These are phyloP conservation scores for Amblyornis subalaris DNA, from an alignment of 2,113 vertebrate genomes.

Conservation along the genomic window DNA sequence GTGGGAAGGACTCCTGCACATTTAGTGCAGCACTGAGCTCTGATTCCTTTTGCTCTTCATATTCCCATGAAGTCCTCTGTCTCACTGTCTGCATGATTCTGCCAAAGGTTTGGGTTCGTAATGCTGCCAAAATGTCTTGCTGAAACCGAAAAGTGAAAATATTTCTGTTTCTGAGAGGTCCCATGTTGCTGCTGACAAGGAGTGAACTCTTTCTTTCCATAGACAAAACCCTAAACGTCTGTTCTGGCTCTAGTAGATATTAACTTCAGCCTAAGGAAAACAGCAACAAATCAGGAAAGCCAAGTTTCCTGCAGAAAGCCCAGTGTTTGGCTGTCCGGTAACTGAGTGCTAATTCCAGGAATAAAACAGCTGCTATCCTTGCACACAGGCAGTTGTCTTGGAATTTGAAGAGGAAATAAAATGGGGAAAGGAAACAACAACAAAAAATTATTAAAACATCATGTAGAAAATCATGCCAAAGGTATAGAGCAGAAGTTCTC, in stretches of 20 bases:
- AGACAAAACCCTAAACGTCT: neutral
- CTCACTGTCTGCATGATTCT: neutral
- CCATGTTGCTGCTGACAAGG: neutral
- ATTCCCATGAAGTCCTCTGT: neutral
- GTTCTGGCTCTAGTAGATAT: neutral
- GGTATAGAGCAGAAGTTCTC: neutral
- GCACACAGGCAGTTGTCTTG: neutral
- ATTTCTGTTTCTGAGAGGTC: constrained; percentile 15
- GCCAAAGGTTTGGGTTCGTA: neutral
- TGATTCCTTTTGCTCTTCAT: neutral
- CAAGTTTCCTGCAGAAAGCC: constrained; percentile 29
- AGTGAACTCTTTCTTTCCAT: neutral
- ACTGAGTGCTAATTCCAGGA: constrained; percentile 25
- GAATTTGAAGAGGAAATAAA: constrained; percentile 52
- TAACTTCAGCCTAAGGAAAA: constrained; percentile 24
- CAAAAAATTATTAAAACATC: neutral
- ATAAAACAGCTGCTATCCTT: constrained; percentile 34
- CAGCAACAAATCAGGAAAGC: constrained; percentile 34
- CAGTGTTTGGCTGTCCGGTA: neutral
- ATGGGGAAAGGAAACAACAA: constrained; percentile 7
- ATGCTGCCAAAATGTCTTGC: neutral
- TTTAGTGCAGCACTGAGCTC: neutral
- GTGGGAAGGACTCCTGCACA: neutral
- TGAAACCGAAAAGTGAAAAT: constrained; percentile 17
- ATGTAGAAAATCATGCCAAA: neutral